phyloP scores from a whole-genome alignment of 2,113 vertebrate genomes.

The Acrocephalus arundinaceus region DNA sequence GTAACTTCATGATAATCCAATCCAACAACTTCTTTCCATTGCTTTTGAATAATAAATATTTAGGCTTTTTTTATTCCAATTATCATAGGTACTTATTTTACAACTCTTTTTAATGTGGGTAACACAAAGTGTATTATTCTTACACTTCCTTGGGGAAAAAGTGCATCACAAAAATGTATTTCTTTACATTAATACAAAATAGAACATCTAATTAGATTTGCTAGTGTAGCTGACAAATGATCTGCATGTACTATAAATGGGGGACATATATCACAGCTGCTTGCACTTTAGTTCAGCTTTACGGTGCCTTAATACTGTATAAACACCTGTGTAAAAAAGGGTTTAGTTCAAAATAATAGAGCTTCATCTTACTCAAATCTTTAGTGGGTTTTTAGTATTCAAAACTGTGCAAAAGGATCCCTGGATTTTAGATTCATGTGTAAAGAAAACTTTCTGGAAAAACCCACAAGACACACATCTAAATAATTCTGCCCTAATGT shows the following conservation, averaged over 20 bases:
- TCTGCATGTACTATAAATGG: not conserved
- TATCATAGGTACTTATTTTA: not conserved
- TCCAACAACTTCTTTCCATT: not conserved
- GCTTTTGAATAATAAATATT: conserved; percentile 9
- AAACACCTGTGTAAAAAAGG: not conserved
- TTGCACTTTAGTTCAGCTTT: not conserved
- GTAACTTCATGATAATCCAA: not conserved
- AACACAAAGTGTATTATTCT: not conserved
- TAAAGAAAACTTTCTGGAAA: not conserved
- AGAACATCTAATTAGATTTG: conserved; percentile 15
- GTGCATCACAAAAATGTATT: not conserved
- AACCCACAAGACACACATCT: accelerated
- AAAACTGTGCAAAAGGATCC: not conserved
- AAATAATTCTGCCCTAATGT: not conserved
- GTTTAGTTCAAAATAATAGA: not conserved
- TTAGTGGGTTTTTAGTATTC: not conserved
- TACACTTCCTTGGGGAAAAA: not conserved
- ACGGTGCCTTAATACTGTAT: not conserved
- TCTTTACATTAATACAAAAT: not conserved
- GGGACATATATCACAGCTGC: not conserved
- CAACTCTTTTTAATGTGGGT: not conserved
- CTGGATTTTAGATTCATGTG: not conserved
- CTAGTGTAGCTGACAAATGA: not conserved
- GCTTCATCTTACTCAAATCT: not conserved
- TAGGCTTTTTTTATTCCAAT: not conserved